Conservation (phyloP, 2,888 invertebrate species). For the Onthophagus sagittarius region DNA sequence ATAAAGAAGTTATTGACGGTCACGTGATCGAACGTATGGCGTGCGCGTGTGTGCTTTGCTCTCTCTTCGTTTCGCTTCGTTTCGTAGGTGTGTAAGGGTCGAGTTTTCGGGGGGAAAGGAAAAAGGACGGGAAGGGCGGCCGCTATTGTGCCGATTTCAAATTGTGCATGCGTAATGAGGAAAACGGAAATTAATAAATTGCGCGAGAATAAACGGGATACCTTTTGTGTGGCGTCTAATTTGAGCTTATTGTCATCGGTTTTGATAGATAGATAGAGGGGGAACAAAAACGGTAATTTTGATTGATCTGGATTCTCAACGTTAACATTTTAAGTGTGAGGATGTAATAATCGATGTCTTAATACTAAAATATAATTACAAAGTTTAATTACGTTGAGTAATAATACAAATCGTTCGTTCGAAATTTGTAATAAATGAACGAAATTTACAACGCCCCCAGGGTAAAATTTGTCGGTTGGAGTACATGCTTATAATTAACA, state of each 20-base stretch:
- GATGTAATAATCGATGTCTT: too few species aligned
- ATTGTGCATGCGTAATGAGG: conserved; percentile 18
- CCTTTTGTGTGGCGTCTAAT: not conserved
- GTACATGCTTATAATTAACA: too few species aligned
- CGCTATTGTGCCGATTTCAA: conserved; percentile 17
- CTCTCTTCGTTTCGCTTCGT: conserved; percentile 44
- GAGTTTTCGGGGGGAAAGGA: not conserved
- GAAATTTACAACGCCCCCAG: too few species aligned
- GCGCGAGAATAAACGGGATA: conserved; percentile 13
- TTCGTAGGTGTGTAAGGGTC: conserved; percentile 38
- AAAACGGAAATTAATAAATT: conserved; percentile 12
- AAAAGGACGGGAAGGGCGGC: not conserved
- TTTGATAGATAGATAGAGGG: not conserved
- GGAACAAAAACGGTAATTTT: not conserved
- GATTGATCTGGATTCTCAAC: not conserved
- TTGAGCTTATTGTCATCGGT: not conserved
- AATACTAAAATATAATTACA: too few species aligned
- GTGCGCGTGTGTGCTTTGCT: conserved; percentile 31
- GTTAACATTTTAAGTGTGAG: not conserved
- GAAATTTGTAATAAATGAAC: too few species aligned
- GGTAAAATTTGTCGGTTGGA: too few species aligned
- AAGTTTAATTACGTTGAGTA: too few species aligned
- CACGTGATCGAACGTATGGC: conserved; percentile 43
- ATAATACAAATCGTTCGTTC: too few species aligned
- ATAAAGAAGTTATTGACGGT: conserved; percentile 45